phyloP scores from a whole-genome alignment of 2,113 vertebrate species.

The Reinhardtius hippoglossoides region DNA sequence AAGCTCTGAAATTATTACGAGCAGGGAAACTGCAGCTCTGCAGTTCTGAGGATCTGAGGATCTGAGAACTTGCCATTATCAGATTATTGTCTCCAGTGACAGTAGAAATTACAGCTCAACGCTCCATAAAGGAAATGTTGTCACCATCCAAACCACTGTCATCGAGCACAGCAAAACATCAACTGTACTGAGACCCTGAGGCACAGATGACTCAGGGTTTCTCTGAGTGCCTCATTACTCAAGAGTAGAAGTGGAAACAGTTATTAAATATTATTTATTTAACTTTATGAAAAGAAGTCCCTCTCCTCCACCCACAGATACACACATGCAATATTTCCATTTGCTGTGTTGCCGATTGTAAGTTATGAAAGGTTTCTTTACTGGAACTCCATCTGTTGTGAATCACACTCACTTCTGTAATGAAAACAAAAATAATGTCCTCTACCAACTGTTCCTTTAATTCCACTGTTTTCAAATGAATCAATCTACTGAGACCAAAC shows the following conservation, averaged over 20 bases:
- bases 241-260: slow-evolving; percentile 23
- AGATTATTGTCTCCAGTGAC: slow-evolving; percentile 54
- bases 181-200: slow-evolving; percentile 8
- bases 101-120: slow-evolving; percentile 46
- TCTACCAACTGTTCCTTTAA: neutral
- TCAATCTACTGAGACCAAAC: neutral
- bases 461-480: neutral
- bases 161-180: slow-evolving; percentile 20
- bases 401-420: neutral
- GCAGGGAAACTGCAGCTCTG: slow-evolving; percentile 32
- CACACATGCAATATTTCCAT: slow-evolving; percentile 2
- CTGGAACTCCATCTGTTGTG: neutral
- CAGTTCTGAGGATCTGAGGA: slow-evolving; percentile 39
- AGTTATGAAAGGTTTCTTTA: neutral
- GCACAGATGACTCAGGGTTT: slow-evolving; percentile 62
- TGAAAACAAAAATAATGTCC: neutral
- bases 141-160: slow-evolving; percentile 44
- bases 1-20: slow-evolving; percentile 12
- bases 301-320: neutral
- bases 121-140: slow-evolving; percentile 15
- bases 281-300: neutral
- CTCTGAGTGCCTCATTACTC: slow-evolving; percentile 34
- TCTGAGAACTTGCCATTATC: slow-evolving; percentile 50
- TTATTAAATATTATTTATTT: neutral
- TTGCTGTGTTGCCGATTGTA: no score